Conservation (phyloP, 2,888 invertebrate genomes). For the Galerucella pusilla region DNA sequence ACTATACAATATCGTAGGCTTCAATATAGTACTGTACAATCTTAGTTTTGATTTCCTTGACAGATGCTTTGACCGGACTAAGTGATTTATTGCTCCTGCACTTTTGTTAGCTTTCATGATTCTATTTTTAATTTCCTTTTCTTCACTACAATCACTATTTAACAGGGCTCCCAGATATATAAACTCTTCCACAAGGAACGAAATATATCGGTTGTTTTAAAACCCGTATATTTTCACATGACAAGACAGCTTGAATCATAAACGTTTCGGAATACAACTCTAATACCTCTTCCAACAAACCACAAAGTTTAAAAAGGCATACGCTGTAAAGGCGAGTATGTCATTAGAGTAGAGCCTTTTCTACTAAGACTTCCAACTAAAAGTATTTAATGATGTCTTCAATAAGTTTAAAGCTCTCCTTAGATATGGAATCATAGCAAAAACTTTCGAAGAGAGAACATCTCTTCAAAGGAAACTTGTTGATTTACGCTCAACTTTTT, state of each 20-base stretch:
- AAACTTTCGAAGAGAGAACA: slow-evolving; percentile 17
- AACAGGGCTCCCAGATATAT: too few relatives aligned
- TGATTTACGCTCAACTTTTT: slow-evolving; percentile 9
- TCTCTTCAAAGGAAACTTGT: slow-evolving; percentile 26
- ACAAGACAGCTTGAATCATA: background rate
- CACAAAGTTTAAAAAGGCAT: slow-evolving; percentile 27
- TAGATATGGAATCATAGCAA: slow-evolving; percentile 20
- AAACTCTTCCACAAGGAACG: too few relatives aligned
- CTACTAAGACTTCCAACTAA: slow-evolving; percentile 20
- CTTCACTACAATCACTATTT: too few relatives aligned
- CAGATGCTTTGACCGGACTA: too few relatives aligned
- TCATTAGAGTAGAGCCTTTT: slow-evolving; percentile 30
- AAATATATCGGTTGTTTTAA: too few relatives aligned
- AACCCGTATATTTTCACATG: background rate
- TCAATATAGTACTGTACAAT: too few relatives aligned
- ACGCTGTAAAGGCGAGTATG: slow-evolving; percentile 22
- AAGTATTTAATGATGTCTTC: slow-evolving; percentile 38
- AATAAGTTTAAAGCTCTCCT: slow-evolving; percentile 23
- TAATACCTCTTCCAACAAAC: slow-evolving; percentile 11
- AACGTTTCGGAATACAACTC: background rate
- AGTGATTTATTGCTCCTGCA: too few relatives aligned
- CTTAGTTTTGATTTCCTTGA: too few relatives aligned
- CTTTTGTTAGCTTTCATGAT: too few relatives aligned
- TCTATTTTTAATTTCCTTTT: too few relatives aligned
- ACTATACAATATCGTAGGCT: too few relatives aligned